Base-by-base conservation (phyloP, 2,888 invertebrate genomes). In the Apoda limacodes region DNA sequence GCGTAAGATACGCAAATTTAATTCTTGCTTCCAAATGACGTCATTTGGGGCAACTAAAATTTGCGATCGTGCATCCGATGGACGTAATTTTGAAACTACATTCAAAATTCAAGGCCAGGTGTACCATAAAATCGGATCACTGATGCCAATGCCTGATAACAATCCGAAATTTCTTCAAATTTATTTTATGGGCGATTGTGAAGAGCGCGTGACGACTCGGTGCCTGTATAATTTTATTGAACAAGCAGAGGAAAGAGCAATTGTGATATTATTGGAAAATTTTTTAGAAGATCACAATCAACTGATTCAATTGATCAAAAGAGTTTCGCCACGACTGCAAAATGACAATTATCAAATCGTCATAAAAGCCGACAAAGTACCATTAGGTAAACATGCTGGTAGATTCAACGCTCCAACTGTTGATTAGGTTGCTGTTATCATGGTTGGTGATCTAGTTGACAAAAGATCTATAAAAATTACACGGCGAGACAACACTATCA, bases 101-200 rank as follows among this genome's bases (percentile, higher is more conserved):
- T 43, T 43, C 39, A 45, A 45, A 41, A 39, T 44, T 9, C 38
- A 43, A 41, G 41, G 43, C 29, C 41, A 41, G 15, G 37, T 38
- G 37, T 45, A 41, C 28, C 42, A 41, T 30, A 34, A 37, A 42
- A 37, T 47, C 9, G 46, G 47, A 3, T 47, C 50, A 42, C 32
- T 51, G 33, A 34, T 47, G 35, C 48, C 52, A 42, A 41, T 48
- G 43, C 45, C 42, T 40, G 40, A 50, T 43, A 24, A 40, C 19
- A 22, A 43, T 37, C 39, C 40, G 28, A 51, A 52, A 46, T 54
- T 54, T 42, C 32, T 52, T 32, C 46, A 50, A 48, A 52, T 52
- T 37, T 52, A 48, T 42, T 53, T 54, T 43, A 47, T 50, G 43
- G 45, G 45, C 39, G 20, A 33, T 43, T 30, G 31, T 30, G 35